Conservation (phyloP, 2,797 vertebrate species). For the Chaunax sp. region DNA sequence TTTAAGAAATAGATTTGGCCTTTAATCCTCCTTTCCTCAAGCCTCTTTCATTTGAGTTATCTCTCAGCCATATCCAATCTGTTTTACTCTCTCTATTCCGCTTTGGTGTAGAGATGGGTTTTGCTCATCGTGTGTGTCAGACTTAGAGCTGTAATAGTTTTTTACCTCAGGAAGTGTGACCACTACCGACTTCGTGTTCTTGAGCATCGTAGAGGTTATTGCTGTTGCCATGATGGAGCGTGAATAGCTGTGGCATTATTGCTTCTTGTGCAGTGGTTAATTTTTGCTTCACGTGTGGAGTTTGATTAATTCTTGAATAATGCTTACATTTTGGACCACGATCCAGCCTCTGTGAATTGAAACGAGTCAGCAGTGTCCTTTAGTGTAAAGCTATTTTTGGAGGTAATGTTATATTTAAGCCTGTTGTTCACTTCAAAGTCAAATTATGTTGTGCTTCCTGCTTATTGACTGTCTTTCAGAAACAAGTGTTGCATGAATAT, state of each 20-base stretch:
- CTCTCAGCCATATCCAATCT: slow-evolving; percentile 7
- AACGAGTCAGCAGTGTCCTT: too few species aligned
- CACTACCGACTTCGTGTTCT: slow-evolving; percentile 31
- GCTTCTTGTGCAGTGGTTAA: slow-evolving; percentile 2
- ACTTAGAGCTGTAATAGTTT: slow-evolving; percentile 1
- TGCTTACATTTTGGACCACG: neutral
- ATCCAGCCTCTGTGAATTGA: neutral
- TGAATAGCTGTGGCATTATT: rapidly evolving
- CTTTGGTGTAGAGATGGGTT: slow-evolving; percentile 7
- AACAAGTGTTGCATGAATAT: neutral
- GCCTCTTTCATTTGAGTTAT: neutral
- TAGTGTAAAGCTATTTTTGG: neutral
- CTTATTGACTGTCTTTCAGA: neutral
- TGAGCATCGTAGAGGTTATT: neutral
- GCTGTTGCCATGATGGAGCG: too few species aligned
- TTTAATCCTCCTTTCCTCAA: neutral
- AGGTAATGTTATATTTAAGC: neutral
- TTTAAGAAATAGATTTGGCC: neutral
- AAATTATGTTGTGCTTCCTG: neutral
- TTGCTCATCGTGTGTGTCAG: slow-evolving; percentile 20
- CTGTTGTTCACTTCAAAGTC: too few species aligned
- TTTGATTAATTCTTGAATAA: neutral
- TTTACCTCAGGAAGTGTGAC: slow-evolving; percentile 11
- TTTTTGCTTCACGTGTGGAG: neutral
- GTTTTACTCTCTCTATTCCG: slow-evolving; percentile 7